These are phyloP conservation scores for Conus canariensis DNA, from an alignment of 2,888 invertebrate genomes.

Conservation along the genomic window DNA sequence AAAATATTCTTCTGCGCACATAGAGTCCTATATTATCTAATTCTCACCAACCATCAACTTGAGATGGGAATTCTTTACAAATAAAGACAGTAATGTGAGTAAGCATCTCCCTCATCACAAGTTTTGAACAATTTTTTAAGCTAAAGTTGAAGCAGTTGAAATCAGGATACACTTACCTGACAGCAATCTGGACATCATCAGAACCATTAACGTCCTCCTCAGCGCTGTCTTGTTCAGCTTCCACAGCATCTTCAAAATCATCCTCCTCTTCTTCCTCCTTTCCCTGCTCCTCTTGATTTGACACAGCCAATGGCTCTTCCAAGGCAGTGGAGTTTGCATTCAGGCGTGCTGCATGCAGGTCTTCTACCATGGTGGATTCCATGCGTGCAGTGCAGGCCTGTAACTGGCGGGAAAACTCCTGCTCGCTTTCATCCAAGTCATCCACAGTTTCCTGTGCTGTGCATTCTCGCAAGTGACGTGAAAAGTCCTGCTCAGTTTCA, in stretches of 20 bases:
- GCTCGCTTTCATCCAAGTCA: conserved; percentile 22
- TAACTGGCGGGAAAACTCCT: conserved; percentile 26
- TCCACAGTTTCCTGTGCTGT: conserved; percentile 15
- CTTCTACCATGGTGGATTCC: conserved; percentile 38
- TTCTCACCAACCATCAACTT: too few species aligned
- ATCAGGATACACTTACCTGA: neutral
- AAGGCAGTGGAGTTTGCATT: neutral
- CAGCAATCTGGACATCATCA: conserved; percentile 14
- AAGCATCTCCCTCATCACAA: too few species aligned
- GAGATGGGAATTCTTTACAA: too few species aligned
- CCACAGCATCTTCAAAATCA: conserved; percentile 28
- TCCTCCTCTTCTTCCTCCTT: conserved; percentile 15
- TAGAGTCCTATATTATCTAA: too few species aligned
- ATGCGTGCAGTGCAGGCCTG: conserved; percentile 6
- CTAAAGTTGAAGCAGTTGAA: too few species aligned
- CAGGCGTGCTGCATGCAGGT: neutral
- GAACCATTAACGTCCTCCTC: conserved; percentile 7
- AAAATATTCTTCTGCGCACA: too few species aligned
- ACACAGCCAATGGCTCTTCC: neutral
- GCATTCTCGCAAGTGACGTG: neutral
- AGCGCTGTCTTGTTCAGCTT: conserved; percentile 18
- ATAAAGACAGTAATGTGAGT: too few species aligned
- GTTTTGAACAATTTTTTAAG: too few species aligned
- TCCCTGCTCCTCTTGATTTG: neutral
- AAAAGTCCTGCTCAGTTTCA: conserved; percentile 33